Base-by-base conservation (phyloP, 2,797 vertebrate species). In the Takifugu rubripes region DNA sequence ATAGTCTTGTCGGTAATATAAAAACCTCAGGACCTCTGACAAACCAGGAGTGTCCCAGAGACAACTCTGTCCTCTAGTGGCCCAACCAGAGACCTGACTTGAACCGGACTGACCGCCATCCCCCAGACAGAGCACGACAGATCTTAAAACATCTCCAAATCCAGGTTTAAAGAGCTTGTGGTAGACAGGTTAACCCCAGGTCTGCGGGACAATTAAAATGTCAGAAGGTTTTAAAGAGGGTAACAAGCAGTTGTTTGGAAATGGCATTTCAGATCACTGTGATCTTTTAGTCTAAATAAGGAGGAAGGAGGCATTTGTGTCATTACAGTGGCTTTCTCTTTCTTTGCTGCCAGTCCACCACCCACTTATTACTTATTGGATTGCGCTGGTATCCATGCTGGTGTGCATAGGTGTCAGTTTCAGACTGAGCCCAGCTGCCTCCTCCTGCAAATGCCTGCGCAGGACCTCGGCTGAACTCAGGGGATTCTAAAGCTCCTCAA, bases 291-390 rank as follows among this genome's bases (percentile, higher is more conserved):
- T 70, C 25, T 62, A 42, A 53, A 69, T 66, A 77, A 75, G 63
- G 44, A 54, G 69, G 68, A 77, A 75, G 63, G 75, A 64, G 75
- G 81, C 57, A 49, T 70, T 73, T 70, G 70, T 83, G 74, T 90
- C 90, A 92, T 92, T 91, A 91, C 75, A 89, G 83, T 87, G 82
- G 72, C 58, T 74, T 84, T 84, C 84, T 86, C 74, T 84, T 67
- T 52, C 68, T 81, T 82, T 79, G 59, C 82, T 83, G 70, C 72
- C 71, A 84, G 58, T 74, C 56, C 70, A 78, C 81, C 80, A 91
- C 88, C 90, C 86, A 86, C 79, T 90, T 84, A 90, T 91, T 91
- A 91, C 88, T 79, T 84, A 80, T 75, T 87, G 73, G 85, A 91
- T 84, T 78, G 79, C 69, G 73, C 63, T 75, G 29, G 31, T 68